phyloP scores from a whole-genome alignment of 1,140 invertebrate genomes.

The Drepana arcuata region DNA sequence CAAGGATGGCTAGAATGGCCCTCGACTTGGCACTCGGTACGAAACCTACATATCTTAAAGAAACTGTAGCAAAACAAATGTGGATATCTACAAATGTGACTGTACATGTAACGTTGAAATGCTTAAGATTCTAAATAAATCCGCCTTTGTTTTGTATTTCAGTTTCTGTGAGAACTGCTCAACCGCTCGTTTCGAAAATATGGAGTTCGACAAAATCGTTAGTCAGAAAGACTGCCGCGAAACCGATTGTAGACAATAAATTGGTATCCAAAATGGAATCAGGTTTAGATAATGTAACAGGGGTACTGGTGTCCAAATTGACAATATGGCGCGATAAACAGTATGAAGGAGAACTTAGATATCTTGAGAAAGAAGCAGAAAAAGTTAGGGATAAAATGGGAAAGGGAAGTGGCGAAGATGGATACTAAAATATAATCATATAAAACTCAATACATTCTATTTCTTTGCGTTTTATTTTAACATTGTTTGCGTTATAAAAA shows the following conservation, averaged over 20 bases:
- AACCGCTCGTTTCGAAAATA: conserved; percentile 29
- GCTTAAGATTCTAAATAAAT: conserved; percentile 4
- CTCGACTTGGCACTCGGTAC: conserved; percentile 42
- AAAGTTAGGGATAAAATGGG: conserved; percentile 30
- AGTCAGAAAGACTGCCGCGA: conserved; percentile 26
- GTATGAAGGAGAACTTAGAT: conserved; percentile 30
- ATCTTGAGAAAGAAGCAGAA: conserved; percentile 45
- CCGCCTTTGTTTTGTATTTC: conserved; percentile 37
- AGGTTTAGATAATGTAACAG: conserved; percentile 14
- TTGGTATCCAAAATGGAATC: conserved; percentile 32
- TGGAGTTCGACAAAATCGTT: conserved; percentile 36
- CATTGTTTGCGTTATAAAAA: not conserved
- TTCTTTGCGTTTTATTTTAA: not conserved
- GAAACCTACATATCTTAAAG: conserved; percentile 1
- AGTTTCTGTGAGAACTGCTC: conserved; percentile 54
- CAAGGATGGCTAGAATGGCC: conserved; percentile 31
- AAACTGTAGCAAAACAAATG: conserved; percentile 47
- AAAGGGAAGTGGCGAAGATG: conserved; percentile 4
- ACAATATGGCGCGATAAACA: conserved; percentile 28
- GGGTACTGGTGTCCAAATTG: conserved; percentile 20
- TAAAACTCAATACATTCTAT: conserved; percentile 1
- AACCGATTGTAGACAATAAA: conserved; percentile 34
- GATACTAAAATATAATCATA: not conserved
- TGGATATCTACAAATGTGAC: conserved; percentile 3
- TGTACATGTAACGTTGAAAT: not conserved